Conservation (phyloP, 1,140 invertebrate genomes). For the Ceratina calcarata region DNA sequence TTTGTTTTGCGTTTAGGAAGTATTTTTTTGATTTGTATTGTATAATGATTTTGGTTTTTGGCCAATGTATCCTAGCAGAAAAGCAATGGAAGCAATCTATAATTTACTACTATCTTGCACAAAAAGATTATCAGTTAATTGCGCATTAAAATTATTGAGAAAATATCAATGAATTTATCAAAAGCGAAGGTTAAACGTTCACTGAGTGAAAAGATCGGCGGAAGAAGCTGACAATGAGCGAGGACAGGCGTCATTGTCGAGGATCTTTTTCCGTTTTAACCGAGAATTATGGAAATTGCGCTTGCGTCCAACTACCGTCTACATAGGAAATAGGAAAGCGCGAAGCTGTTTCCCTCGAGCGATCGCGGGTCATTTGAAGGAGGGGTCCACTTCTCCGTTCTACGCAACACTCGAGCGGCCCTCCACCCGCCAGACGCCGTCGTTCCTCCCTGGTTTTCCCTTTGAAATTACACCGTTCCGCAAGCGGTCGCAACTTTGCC, state of each 20-base stretch:
- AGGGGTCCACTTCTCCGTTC: not conserved
- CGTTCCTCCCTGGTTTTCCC: not conserved
- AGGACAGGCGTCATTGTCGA: constrained; percentile 3
- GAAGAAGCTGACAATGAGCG: not conserved
- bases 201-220: not conserved
- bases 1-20: no score
- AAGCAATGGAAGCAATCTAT: no score
- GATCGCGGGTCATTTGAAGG: constrained; percentile 4
- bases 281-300: constrained; percentile 21
- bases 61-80: no score
- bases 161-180: not conserved
- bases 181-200: not conserved
- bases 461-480: constrained; percentile 6
- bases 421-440: not conserved
- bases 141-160: no score
- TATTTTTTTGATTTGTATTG: no score
- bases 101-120: no score
- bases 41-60: no score
- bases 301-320: not conserved
- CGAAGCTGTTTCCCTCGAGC: not conserved
- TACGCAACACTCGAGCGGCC: constrained; percentile 4
- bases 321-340: not conserved
- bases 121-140: no score
- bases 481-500: not conserved
- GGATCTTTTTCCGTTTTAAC: not conserved